These are phyloP conservation scores for Argyra leucocephala DNA, from an alignment of 2,888 invertebrate genomes.

Conservation along the genomic window DNA sequence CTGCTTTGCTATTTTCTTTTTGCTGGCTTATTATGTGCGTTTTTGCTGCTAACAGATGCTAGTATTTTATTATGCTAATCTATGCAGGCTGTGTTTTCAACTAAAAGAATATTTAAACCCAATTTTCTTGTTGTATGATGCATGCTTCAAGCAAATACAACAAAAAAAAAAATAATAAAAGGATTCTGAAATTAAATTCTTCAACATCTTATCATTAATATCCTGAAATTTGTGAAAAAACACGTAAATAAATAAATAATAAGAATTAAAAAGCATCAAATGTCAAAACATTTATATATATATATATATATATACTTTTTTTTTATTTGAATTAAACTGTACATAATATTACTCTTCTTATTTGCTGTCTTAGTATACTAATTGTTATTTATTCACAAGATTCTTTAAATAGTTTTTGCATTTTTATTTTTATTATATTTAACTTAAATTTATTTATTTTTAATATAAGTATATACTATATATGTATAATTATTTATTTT, in stretches of 20 bases:
- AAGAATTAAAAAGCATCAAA: not conserved
- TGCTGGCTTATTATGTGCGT: no score
- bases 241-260: not conserved
- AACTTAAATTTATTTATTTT: not conserved
- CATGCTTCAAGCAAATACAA: no score
- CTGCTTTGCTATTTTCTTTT: no score
- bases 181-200: no score
- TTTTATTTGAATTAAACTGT: not conserved
- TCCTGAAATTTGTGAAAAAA: not conserved
- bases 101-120: no score
- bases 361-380: not conserved
- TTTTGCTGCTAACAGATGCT: no score
- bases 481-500: not conserved
- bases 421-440: not conserved
- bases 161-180: no score
- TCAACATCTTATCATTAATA: no score
- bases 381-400: slow-evolving; percentile 5
- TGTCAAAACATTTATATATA: slow-evolving; percentile 3
- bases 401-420: slow-evolving; percentile 2
- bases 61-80: no score
- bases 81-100: no score
- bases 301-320: not conserved
- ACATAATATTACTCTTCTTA: not conserved
- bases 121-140: no score
- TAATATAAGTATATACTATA: not conserved